Conservation (phyloP, 2,113 vertebrate genomes). For the Erinaceus europaeus region DNA sequence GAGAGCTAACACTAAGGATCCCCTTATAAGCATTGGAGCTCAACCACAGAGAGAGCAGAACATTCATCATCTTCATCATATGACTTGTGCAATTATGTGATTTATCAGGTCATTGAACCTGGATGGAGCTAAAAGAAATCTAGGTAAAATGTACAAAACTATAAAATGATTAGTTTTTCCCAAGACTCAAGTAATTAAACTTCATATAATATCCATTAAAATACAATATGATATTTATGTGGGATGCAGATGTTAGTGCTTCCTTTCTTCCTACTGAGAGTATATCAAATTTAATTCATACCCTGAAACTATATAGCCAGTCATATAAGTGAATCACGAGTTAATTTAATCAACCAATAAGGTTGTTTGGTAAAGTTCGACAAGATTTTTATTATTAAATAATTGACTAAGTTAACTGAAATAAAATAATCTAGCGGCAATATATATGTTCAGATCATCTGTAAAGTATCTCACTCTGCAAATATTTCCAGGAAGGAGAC, state of each 20-base stretch:
- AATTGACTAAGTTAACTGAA: not conserved
- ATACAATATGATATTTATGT: slow-evolving; percentile 33
- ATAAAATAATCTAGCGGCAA: slow-evolving; percentile 14
- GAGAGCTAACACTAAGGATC: not conserved
- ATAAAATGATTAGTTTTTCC: not conserved
- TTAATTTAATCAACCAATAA: slow-evolving; percentile 1
- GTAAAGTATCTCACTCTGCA: slow-evolving; percentile 33
- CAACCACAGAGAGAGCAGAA: not conserved
- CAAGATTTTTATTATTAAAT: not conserved
- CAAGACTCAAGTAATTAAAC: slow-evolving; percentile 27
- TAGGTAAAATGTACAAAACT: not conserved
- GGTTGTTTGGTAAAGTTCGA: not conserved
- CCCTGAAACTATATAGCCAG: slow-evolving; percentile 17
- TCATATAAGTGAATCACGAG: not conserved
- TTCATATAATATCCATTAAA: slow-evolving; percentile 45
- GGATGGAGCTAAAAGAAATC: slow-evolving; percentile 31
- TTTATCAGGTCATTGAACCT: not conserved
- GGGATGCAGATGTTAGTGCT: slow-evolving; percentile 29
- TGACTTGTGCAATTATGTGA: slow-evolving; percentile 12
- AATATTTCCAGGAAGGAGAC: not conserved
- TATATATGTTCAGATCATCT: slow-evolving; percentile 6
- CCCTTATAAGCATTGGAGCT: slow-evolving; percentile 10
- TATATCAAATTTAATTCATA: not conserved
- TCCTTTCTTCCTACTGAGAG: slow-evolving; percentile 28
- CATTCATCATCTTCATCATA: slow-evolving; percentile 1